Evolutionary conservation across 2,888 invertebrate genomes (phyloP), one percentile per base, ranked within the genome.

Genomic region (Formica aserva): DNA sequence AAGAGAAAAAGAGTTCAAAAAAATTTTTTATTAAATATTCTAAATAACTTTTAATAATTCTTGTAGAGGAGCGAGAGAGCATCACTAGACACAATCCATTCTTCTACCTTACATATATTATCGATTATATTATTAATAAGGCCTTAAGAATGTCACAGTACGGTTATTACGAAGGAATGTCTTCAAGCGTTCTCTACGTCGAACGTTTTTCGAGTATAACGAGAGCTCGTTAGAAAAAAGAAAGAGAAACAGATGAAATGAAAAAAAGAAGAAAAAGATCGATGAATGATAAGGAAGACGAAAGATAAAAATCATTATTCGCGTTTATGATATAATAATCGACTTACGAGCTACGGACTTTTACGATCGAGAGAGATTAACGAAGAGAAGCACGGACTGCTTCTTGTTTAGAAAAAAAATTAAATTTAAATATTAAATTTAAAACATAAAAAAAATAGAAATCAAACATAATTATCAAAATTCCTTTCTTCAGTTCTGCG

Each of bases 121-220:
- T 83, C 85, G 76, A 88, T 89, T 88, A 90, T 75, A 91, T 80
- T 72, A 82, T 91, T 90, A 92, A 91, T 89, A 91, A 92, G 91
- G 90, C 90, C 89, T 93, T 92, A 92, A 77, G 93, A 94, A 94
- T 94, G 94, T 94, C 93, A 92, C 93, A 93, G 94, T 93, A 93
- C 90, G 91, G 90, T 93, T 93, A 92, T 91, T 92, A 93, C 91
- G 88, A 93, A 92, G 94, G 94, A 94, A 94, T 94, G 94, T 94
- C 89, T 92, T 91, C 85, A 90, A 91, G 90, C 89, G 91, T 92
- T 89, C 87, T 82, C 89, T 85, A 89, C 87, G 85, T 83, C 86
- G 88, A 89, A 91, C 91, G 88, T 86, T 82, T 78, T 88, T 90
- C 75, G 87, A 88, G 86, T 89, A 88, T 88, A 84, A 85, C 83